Conservation (phyloP, 2,797 vertebrate species). For the Spondyliosoma cantharus region DNA sequence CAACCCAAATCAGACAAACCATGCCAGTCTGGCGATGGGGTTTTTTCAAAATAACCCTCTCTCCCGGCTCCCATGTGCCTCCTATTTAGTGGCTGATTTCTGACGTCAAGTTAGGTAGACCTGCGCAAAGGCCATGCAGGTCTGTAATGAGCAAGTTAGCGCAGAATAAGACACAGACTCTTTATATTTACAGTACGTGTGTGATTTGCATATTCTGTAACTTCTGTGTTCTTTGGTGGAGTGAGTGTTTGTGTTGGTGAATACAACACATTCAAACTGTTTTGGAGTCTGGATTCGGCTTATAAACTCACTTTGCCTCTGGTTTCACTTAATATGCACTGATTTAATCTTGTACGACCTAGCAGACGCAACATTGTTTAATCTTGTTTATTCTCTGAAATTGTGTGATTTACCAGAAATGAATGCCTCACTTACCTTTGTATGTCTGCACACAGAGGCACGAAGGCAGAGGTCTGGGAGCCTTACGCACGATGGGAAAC, state of each 20-base stretch:
- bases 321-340: conserved; percentile 55
- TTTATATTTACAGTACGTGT: conserved; percentile 65
- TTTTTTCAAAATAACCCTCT: conserved; percentile 66
- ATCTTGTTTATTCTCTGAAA: conserved; percentile 58
- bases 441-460: conserved; percentile 45
- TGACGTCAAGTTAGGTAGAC: conserved; percentile 79
- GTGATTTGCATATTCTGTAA: conserved; percentile 71
- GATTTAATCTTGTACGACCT: conserved; percentile 44
- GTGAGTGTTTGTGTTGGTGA: conserved; percentile 57
- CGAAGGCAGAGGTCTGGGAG: conserved; percentile 45
- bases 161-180: conserved; percentile 74
- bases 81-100: conserved; percentile 66
- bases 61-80: conserved; percentile 65
- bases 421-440: conserved; percentile 56
- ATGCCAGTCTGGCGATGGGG: conserved; percentile 47
- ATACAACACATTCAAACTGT: conserved; percentile 54
- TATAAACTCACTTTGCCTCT: conserved; percentile 58
- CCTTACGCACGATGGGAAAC: conserved; percentile 46
- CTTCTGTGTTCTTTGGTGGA: conserved; percentile 60
- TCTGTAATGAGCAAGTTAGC: conserved; percentile 63
- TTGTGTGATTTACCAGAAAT: conserved; percentile 43
- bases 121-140: conserved; percentile 77
- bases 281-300: conserved; percentile 62
- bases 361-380: conserved; percentile 50
- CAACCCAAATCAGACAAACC: conserved; percentile 66